A percentile compares a stretch with the other conserved stretches of the same genome.
Evolutionary conservation across 37 sponge, comb jelly and placozoan genomes (phyloP).

Genomic region (Theonella swinhoei): DNA sequence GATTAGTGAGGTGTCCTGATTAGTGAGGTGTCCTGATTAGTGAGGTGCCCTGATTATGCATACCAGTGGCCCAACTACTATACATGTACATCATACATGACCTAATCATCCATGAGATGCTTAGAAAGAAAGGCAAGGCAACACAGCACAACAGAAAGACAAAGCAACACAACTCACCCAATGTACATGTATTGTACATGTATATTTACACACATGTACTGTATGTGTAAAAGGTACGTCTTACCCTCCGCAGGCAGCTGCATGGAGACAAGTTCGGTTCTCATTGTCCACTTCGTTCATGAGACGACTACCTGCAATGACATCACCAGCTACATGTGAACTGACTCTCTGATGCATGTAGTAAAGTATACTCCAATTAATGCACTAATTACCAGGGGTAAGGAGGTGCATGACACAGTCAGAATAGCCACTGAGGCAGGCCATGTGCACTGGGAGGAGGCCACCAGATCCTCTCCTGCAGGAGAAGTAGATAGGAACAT

Average conservation of each 20-base stretch:
- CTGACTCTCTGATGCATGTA: too few species aligned
- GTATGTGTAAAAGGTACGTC: neutral
- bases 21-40: too few species aligned
- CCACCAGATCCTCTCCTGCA: conserved; percentile 79
- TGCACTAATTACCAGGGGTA: conserved; percentile 35
- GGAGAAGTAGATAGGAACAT: too few species aligned
- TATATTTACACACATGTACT: neutral
- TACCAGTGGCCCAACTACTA: neutral
- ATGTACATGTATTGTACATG: too few species aligned
- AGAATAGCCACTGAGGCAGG: conserved; percentile 86
- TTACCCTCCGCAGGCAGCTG: conserved; percentile 94
- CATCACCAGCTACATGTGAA: too few species aligned
- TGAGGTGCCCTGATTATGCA: too few species aligned
- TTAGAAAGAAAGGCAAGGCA: too few species aligned
- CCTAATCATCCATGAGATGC: too few species aligned
- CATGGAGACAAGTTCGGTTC: conserved; percentile 77
- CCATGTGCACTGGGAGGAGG: conserved; percentile 90
- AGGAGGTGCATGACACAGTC: conserved; percentile 83
- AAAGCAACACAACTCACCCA: too few species aligned
- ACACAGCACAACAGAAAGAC: too few species aligned
- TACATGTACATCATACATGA: neutral
- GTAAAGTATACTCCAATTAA: too few species aligned
- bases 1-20: too few species aligned
- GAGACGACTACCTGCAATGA: conserved; percentile 26
- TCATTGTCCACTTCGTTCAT: conserved; percentile 65